phyloP scores from a whole-genome alignment of 2,888 invertebrate species.

The Pollenia angustigena region DNA sequence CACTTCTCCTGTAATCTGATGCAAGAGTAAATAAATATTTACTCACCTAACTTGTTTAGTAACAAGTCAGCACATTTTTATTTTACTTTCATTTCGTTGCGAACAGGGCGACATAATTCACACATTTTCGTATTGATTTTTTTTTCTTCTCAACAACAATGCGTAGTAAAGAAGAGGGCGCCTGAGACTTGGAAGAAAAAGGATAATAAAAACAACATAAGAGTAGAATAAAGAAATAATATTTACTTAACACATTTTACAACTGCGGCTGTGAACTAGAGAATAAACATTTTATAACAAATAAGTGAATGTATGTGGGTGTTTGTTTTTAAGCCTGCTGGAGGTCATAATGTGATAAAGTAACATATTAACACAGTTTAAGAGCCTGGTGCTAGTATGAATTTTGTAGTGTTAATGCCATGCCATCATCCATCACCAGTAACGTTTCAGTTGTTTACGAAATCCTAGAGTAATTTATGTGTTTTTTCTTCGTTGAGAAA shows the following conservation, averaged over 20 bases:
- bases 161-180: not conserved
- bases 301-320: conserved; percentile 4
- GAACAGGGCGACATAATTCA: conserved; percentile 26
- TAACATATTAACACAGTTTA: conserved; percentile 68
- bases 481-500: conserved; percentile 4
- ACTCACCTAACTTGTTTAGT: conserved; percentile 29
- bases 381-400: conserved; percentile 4
- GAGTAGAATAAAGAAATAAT: conserved; percentile 21
- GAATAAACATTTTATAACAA: not conserved
- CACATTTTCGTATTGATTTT: conserved; percentile 50
- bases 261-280: conserved; percentile 7
- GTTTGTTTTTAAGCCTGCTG: conserved; percentile 24
- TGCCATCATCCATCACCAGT: conserved; percentile 41
- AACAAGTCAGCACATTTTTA: conserved; percentile 32
- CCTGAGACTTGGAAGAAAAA: conserved; percentile 29
- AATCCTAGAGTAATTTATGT: not conserved
- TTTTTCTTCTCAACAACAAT: not conserved
- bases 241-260: conserved; percentile 45
- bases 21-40: conserved; percentile 44
- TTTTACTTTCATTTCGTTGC: not conserved
- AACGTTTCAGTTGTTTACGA: not conserved
- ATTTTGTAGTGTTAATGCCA: conserved; percentile 40
- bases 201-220: conserved; percentile 48
- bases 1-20: conserved; percentile 10
- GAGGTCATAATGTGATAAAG: conserved; percentile 56